phyloP scores from a whole-genome alignment of 2,113 vertebrate species.

The Grallaria varia region DNA sequence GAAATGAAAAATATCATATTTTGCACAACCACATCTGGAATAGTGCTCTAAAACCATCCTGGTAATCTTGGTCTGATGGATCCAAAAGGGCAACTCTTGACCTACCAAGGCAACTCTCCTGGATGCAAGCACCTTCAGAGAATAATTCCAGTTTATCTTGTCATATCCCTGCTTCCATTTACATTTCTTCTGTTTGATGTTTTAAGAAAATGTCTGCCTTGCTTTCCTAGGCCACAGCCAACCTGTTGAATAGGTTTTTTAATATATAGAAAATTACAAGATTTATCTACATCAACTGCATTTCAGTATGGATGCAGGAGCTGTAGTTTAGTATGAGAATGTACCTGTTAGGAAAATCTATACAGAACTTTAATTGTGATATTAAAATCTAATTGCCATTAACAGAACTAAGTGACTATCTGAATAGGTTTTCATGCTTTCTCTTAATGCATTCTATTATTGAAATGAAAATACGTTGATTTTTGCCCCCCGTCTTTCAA shows the following conservation, averaged over 20 bases:
- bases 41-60: background rate
- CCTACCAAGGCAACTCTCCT: background rate
- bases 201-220: background rate
- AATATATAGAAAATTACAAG: slow-evolving; percentile 20
- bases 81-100: background rate
- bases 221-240: background rate
- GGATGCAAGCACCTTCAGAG: background rate
- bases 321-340: background rate
- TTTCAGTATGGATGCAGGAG: slow-evolving; percentile 31
- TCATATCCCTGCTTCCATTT: background rate
- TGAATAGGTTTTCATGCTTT: background rate
- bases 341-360: slow-evolving; percentile 45
- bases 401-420: background rate
- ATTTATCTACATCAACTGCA: background rate
- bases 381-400: slow-evolving; percentile 44
- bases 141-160: background rate
- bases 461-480: background rate
- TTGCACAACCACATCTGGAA: background rate
- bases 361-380: slow-evolving; percentile 42
- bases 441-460: background rate
- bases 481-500: background rate
- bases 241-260: background rate
- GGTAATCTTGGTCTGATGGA: background rate
- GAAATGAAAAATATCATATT: background rate
- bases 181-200: background rate